These are phyloP conservation scores for Drosophila pseudoobscura DNA, from an alignment of 1,140 invertebrate genomes.

Conservation along the genomic window DNA sequence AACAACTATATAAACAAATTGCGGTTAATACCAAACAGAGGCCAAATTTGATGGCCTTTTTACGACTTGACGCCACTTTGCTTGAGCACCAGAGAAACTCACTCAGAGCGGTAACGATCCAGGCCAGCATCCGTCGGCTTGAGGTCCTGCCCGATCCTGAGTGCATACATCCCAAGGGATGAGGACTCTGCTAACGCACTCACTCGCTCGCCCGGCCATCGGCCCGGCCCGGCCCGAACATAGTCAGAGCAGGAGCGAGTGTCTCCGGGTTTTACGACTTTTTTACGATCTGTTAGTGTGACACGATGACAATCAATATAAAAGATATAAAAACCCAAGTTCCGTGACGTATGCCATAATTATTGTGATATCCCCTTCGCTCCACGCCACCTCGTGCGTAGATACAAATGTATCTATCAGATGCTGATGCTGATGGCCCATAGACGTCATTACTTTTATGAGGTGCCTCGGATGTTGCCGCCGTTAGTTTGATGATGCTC, in stretches of 20 bases:
- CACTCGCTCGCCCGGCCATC: too few species aligned
- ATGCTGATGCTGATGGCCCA: slow-evolving; percentile 62
- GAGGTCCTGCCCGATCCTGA: slow-evolving; percentile 47
- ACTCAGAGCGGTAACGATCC: slow-evolving; percentile 55
- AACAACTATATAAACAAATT: slow-evolving; percentile 82
- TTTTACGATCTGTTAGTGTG: slow-evolving; percentile 83
- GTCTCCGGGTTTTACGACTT: slow-evolving; percentile 74
- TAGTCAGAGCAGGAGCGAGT: slow-evolving; percentile 36
- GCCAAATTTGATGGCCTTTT: slow-evolving; percentile 77
- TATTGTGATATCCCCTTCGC: slow-evolving; percentile 67
- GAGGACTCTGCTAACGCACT: slow-evolving; percentile 11
- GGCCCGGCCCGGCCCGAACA: background rate
- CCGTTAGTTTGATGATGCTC: slow-evolving; percentile 63
- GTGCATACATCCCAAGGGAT: background rate
- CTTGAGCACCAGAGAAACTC: slow-evolving; percentile 44
- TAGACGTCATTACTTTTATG: slow-evolving; percentile 79
- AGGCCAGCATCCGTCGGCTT: slow-evolving; percentile 21
- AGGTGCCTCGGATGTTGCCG: slow-evolving; percentile 69
- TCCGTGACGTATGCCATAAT: slow-evolving; percentile 82
- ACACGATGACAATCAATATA: slow-evolving; percentile 82
- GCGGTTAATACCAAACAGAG: slow-evolving; percentile 72
- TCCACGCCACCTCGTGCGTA: slow-evolving; percentile 15
- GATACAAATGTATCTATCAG: slow-evolving; percentile 45
- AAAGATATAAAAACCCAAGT: slow-evolving; percentile 78
- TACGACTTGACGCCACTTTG: slow-evolving; percentile 83